phyloP scores from a whole-genome alignment of 2,888 invertebrate genomes.

The Hirtodrosophila trivittata region DNA sequence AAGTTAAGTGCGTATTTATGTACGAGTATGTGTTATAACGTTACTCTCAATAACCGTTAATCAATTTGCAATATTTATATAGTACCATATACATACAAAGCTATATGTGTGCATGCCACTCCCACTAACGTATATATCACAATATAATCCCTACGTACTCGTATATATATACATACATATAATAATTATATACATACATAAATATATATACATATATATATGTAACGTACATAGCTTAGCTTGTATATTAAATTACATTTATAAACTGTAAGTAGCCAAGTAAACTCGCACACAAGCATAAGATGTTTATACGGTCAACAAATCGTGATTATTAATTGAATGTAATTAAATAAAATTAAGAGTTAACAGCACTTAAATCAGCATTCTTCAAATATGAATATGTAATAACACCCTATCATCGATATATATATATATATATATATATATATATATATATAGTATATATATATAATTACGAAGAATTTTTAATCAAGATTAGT shows the following conservation, averaged over 20 bases:
- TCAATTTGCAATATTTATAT: slow-evolving; percentile 68
- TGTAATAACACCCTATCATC: too few relatives aligned
- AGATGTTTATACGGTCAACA: slow-evolving; percentile 20
- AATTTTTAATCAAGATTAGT: slow-evolving; percentile 10
- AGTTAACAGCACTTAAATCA: neutral
- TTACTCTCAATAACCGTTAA: slow-evolving; percentile 61
- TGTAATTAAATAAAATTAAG: neutral
- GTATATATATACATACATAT: slow-evolving; percentile 31
- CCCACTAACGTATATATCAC: slow-evolving; percentile 54
- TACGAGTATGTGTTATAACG: slow-evolving; percentile 51
- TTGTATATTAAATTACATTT: slow-evolving; percentile 52
- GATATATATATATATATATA: neutral
- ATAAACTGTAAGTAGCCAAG: slow-evolving; percentile 54
- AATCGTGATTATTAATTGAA: slow-evolving; percentile 17
- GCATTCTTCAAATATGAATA: too few relatives aligned
- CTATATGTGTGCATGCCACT: slow-evolving; percentile 46
- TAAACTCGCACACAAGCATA: slow-evolving; percentile 26
- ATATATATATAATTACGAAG: neutral
- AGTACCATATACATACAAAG: slow-evolving; percentile 36
- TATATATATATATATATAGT: neutral
- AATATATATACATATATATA: slow-evolving; percentile 39
- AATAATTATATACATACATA: slow-evolving; percentile 25
- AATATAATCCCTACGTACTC: slow-evolving; percentile 43
- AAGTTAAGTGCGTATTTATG: slow-evolving; percentile 33
- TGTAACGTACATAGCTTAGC: slow-evolving; percentile 62